phyloP scores from a whole-genome alignment of 2,888 invertebrate species.

The Drosophila monieri region DNA sequence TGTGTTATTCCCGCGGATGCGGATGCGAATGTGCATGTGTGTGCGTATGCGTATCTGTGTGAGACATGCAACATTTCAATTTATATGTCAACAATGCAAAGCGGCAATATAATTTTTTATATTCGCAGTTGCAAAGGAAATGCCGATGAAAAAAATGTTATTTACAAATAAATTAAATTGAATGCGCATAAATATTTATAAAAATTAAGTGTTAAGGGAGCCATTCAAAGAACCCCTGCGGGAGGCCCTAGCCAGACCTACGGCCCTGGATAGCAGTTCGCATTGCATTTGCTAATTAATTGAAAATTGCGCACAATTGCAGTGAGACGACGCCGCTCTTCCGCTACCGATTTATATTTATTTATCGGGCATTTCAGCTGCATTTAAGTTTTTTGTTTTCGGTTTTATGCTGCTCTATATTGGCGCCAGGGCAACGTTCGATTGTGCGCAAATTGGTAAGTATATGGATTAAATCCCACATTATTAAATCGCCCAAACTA shows the following conservation, averaged over 20 bases:
- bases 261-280: constrained; percentile 31
- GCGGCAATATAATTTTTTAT: constrained; percentile 57
- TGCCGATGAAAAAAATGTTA: constrained; percentile 44
- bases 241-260: background rate
- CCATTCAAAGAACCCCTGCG: constrained; percentile 49
- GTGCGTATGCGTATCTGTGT: background rate
- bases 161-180: constrained; percentile 75
- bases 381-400: background rate
- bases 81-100: constrained; percentile 74
- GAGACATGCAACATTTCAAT: constrained; percentile 68
- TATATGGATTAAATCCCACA: constrained; percentile 12
- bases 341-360: constrained; percentile 74
- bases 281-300: constrained; percentile 78
- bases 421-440: constrained; percentile 27
- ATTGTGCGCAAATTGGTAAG: constrained; percentile 1
- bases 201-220: constrained; percentile 77
- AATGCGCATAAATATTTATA: constrained; percentile 75
- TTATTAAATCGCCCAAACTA: background rate
- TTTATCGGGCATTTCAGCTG: constrained; percentile 50
- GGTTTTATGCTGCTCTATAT: background rate
- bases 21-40: background rate
- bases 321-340: constrained; percentile 65
- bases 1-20: constrained; percentile 6
- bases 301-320: constrained; percentile 71
- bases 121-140: constrained; percentile 47